Percentiles rank a stretch among this genome's conserved stretches.
phyloP scores from a whole-genome alignment of 2,113 vertebrate genomes.

The Eptesicus fuscus region DNA sequence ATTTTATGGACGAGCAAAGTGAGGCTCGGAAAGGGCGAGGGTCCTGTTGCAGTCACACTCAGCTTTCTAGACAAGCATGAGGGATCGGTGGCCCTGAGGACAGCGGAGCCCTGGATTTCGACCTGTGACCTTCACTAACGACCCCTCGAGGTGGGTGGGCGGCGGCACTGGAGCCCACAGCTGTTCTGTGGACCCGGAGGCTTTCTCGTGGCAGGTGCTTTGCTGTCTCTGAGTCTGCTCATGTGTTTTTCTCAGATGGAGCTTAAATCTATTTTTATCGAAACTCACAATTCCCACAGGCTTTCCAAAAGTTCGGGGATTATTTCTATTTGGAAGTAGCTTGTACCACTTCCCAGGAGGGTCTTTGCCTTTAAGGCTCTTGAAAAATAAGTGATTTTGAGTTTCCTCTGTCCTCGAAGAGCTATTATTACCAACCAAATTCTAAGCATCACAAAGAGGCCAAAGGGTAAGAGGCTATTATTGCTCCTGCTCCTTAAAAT shows the following conservation, averaged over 20 bases:
- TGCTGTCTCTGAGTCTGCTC: background rate
- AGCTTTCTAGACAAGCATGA: background rate
- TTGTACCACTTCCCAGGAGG: constrained; percentile 10
- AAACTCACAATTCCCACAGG: background rate
- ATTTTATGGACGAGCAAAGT: background rate
- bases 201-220: background rate
- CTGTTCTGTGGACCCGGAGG: background rate
- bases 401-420: constrained; percentile 22
- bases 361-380: constrained; percentile 1
- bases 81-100: background rate
- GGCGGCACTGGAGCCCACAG: background rate
- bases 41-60: background rate
- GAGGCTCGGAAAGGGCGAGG: background rate
- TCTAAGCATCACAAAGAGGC: constrained; percentile 17
- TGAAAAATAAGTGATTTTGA: constrained; percentile 26
- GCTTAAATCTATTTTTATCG: background rate
- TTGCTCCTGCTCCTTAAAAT: constrained; percentile 55
- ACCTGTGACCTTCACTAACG: background rate
- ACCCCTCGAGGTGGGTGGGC: background rate
- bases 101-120: background rate
- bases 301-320: constrained; percentile 7
- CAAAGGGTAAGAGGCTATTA: constrained; percentile 49
- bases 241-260: constrained; percentile 15
- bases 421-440: background rate
- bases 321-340: background rate